phyloP scores from a whole-genome alignment of 2,113 vertebrate genomes.

The Epinephelus moara region DNA sequence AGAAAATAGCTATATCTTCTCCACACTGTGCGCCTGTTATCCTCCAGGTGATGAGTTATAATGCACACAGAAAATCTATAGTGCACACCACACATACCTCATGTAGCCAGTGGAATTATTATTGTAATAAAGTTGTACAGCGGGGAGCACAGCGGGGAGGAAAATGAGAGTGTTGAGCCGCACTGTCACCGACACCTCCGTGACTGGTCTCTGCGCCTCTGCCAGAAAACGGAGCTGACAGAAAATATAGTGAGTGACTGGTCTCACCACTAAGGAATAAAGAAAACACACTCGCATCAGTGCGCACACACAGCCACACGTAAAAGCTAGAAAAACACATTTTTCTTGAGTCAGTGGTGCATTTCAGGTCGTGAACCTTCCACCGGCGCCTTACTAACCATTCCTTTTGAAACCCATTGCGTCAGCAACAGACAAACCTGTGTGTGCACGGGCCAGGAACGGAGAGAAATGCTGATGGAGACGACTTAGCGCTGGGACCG shows the following conservation, averaged over 20 bases:
- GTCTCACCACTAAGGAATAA: constrained; percentile 28
- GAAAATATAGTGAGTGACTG: constrained; percentile 58
- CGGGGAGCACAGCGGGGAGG: constrained; percentile 38
- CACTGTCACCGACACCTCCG: constrained; percentile 62
- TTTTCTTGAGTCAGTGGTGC: constrained; percentile 55
- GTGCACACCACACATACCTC: constrained; percentile 21
- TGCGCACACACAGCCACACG: constrained; percentile 18
- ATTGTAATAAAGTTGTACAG: constrained; percentile 68
- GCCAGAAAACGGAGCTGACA: constrained; percentile 52
- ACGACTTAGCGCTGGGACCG: constrained; percentile 25
- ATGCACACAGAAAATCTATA: neutral
- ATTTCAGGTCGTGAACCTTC: constrained; percentile 66
- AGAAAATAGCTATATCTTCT: constrained; percentile 27
- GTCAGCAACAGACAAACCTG: constrained; percentile 51
- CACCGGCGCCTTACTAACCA: constrained; percentile 38
- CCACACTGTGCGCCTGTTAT: constrained; percentile 1
- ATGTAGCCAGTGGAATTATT: constrained; percentile 63
- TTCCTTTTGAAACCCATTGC: constrained; percentile 46
- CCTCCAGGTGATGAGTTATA: constrained; percentile 61
- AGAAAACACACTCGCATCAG: constrained; percentile 39
- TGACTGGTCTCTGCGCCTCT: constrained; percentile 39
- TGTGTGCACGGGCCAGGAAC: constrained; percentile 36
- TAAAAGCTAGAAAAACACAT: constrained; percentile 50
- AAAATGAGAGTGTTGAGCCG: constrained; percentile 48
- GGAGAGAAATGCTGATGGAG: constrained; percentile 51